A percentile compares a stretch with the other conserved stretches of the same genome.
Conservation (phyloP, 2,113 vertebrate species). For the Dasyornis broadbenti region DNA sequence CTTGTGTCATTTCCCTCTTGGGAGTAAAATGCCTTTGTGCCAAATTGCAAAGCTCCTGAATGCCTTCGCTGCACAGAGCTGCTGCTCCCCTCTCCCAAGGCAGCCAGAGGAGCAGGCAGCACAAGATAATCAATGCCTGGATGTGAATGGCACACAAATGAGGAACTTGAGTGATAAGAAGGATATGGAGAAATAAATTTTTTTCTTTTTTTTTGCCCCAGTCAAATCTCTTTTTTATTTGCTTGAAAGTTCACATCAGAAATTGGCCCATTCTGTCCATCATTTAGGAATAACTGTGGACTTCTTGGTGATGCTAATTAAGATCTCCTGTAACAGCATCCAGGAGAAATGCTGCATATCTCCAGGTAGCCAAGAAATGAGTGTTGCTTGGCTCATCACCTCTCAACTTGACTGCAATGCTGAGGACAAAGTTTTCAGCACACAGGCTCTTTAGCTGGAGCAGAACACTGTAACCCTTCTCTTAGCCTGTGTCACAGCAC, state of each 20-base stretch:
- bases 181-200: neutral
- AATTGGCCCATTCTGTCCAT: neutral
- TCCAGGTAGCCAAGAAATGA: neutral
- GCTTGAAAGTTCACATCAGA: neutral
- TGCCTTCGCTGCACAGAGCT: neutral
- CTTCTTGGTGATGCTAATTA: neutral
- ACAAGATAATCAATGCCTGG: constrained; percentile 23
- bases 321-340: neutral
- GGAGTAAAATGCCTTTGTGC: constrained; percentile 2
- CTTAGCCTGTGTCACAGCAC: neutral
- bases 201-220: neutral
- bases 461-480: neutral
- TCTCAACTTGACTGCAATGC: neutral
- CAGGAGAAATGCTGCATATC: neutral
- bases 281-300: neutral
- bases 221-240: neutral
- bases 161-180: neutral
- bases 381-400: neutral
- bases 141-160: constrained; percentile 44
- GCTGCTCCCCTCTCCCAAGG: neutral
- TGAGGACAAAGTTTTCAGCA: neutral
- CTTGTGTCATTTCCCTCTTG: neutral
- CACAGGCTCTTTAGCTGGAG: neutral
- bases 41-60: neutral
- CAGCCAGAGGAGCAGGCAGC: constrained; percentile 16